Evolutionary conservation across 2,113 vertebrate species (phyloP).

Genomic region (Nematolebias whitei): DNA sequence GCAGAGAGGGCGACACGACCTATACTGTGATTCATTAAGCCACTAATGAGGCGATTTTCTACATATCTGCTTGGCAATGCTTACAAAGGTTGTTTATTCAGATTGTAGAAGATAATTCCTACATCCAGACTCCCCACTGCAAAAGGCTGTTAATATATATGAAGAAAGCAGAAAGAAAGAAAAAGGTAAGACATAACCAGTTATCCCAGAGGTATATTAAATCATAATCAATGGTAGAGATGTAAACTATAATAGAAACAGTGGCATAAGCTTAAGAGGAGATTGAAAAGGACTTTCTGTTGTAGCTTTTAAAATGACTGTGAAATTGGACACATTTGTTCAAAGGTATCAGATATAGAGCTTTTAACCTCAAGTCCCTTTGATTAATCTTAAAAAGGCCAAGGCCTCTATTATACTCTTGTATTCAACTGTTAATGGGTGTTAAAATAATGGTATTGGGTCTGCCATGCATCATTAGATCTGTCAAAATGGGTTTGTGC

Average conservation of each 20-base stretch:
- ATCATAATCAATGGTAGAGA: conserved; percentile 10
- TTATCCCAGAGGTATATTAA: neutral
- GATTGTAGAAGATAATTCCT: conserved; percentile 32
- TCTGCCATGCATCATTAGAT: conserved; percentile 51
- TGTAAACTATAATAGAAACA: conserved; percentile 4
- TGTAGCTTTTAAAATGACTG: conserved; percentile 41
- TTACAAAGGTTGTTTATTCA: conserved; percentile 67
- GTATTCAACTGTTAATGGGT: conserved; percentile 52
- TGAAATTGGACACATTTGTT: conserved; percentile 61
- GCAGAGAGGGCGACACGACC: conserved; percentile 56
- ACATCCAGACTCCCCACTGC: conserved; percentile 25
- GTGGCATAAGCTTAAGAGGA: conserved; percentile 18
- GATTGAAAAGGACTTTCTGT: conserved; percentile 22
- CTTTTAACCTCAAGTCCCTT: conserved; percentile 50
- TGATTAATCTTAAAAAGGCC: conserved; percentile 58
- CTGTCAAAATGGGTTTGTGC: conserved; percentile 39
- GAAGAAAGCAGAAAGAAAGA: conserved; percentile 7
- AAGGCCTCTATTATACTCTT: conserved; percentile 55
- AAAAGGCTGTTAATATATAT: conserved; percentile 32
- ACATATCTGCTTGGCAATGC: conserved; percentile 60
- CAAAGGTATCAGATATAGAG: conserved; percentile 60
- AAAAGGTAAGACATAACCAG: neutral
- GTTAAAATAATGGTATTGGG: conserved; percentile 52
- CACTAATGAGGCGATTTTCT: conserved; percentile 80
- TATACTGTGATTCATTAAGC: conserved; percentile 78